A percentile compares a stretch with the other conserved stretches of the same genome.
Conservation (phyloP, 2,113 vertebrate genomes). For the Physeter macrocephalus region DNA sequence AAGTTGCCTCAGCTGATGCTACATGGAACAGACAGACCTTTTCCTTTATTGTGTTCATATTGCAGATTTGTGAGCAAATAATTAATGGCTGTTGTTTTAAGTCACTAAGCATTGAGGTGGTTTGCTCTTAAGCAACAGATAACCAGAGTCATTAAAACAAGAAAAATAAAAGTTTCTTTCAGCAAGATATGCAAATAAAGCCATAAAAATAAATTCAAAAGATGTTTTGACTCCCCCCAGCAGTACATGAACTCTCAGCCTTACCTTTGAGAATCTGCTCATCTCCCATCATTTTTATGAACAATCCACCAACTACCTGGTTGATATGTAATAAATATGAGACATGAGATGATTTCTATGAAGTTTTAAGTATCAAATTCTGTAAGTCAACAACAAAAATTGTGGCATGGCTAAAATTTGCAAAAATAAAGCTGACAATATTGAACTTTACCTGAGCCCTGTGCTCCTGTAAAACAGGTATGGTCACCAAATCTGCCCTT, state of each 20-base stretch:
- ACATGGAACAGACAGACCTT: neutral
- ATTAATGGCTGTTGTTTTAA: neutral
- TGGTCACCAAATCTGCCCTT: neutral
- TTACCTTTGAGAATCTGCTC: neutral
- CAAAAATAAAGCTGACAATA: neutral
- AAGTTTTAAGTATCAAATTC: neutral
- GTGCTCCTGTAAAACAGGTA: fast-evolving
- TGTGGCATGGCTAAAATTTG: neutral
- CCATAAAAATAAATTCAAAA: neutral
- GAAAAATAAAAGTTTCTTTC: neutral
- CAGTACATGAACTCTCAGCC: neutral
- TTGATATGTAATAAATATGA: neutral
- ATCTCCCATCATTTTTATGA: neutral
- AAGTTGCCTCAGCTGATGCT: neutral
- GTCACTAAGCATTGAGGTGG: neutral
- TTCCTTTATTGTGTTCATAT: neutral
- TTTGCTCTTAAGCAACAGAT: neutral
- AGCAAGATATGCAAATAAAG: neutral
- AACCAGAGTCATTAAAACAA: neutral
- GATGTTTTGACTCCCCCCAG: neutral
- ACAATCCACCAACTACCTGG: fast-evolving
- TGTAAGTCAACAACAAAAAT: neutral
- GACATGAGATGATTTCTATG: neutral
- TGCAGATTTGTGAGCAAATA: neutral
- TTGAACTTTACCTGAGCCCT: neutral